Conservation (phyloP, 1,140 invertebrate genomes). For the Lanistes nyassanus region DNA sequence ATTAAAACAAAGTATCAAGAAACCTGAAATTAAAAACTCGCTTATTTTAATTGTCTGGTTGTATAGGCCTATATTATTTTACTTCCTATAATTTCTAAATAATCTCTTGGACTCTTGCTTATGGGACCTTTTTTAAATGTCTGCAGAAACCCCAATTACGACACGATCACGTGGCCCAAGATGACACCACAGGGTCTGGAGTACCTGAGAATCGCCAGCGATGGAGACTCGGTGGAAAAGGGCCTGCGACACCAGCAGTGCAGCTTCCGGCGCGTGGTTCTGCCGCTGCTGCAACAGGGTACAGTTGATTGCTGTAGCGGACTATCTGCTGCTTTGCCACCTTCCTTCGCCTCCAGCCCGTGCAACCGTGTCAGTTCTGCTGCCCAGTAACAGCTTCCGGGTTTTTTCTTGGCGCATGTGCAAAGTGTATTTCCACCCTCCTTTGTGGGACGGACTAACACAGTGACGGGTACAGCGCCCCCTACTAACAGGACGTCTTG, state of each 20-base stretch:
- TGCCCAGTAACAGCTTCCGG: constrained; percentile 1
- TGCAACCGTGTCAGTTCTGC: constrained; percentile 4
- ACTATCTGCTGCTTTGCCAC: not conserved
- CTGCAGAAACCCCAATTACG: constrained; percentile 8
- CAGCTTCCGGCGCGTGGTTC: constrained; percentile 7
- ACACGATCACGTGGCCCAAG: not conserved
- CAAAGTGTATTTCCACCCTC: too few relatives aligned
- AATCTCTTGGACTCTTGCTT: too few relatives aligned
- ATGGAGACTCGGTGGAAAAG: constrained; percentile 1
- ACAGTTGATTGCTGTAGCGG: constrained; percentile 2
- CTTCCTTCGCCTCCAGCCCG: not conserved
- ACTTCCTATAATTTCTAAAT: too few relatives aligned
- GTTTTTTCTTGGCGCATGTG: too few relatives aligned
- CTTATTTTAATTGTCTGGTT: too few relatives aligned
- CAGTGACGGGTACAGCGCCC: too few relatives aligned
- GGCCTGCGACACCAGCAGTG: constrained; percentile 20
- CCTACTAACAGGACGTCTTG: too few relatives aligned
- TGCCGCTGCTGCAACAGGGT: constrained; percentile 16
- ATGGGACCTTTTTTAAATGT: not conserved
- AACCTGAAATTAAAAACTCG: too few relatives aligned
- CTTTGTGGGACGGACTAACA: too few relatives aligned
- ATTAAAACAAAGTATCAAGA: too few relatives aligned
- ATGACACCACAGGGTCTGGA: constrained; percentile 3
- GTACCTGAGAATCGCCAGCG: constrained; percentile 8
- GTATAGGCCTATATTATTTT: too few relatives aligned